Percentiles rank a stretch among this genome's conserved stretches.
These are phyloP conservation scores for Aproaerema taeniolella DNA, from an alignment of 2,888 invertebrate genomes.

Conservation along the genomic window DNA sequence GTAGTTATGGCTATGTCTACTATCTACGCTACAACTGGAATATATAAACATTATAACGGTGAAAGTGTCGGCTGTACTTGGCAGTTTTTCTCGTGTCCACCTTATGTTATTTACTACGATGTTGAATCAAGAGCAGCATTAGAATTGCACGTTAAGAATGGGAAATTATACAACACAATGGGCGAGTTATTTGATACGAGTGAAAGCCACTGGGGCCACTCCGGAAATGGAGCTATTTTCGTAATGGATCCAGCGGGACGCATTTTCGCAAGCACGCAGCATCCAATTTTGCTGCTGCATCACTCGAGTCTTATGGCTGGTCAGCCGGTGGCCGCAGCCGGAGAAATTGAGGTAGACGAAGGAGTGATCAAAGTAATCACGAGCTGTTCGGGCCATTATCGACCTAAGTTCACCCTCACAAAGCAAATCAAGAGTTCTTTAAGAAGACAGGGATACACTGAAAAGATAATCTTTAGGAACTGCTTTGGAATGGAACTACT, in stretches of 20 bases:
- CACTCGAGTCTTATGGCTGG: constrained; percentile 8
- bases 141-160: constrained; percentile 2
- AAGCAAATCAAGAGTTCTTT: constrained; percentile 2
- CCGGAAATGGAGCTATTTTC: constrained; percentile 4
- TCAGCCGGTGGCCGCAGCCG: constrained; percentile 1
- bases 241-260: constrained; percentile 8
- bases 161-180: background rate
- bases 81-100: constrained; percentile 4
- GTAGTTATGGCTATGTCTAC: background rate
- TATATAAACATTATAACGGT: background rate
- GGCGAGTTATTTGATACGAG: constrained; percentile 1
- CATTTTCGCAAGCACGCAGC: constrained; percentile 7
- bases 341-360: background rate
- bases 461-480: background rate
- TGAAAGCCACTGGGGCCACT: background rate
- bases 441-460: background rate
- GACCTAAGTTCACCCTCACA: background rate
- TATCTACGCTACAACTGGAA: background rate
- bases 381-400: constrained; percentile 10
- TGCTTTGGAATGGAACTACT: background rate
- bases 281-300: constrained; percentile 4
- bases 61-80: background rate
- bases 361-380: constrained; percentile 2
- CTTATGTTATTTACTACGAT: constrained; percentile 4
- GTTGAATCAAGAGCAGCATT: constrained; percentile 1